Base-by-base conservation (phyloP, 2,113 vertebrate species). In the Agapornis roseicollis region DNA sequence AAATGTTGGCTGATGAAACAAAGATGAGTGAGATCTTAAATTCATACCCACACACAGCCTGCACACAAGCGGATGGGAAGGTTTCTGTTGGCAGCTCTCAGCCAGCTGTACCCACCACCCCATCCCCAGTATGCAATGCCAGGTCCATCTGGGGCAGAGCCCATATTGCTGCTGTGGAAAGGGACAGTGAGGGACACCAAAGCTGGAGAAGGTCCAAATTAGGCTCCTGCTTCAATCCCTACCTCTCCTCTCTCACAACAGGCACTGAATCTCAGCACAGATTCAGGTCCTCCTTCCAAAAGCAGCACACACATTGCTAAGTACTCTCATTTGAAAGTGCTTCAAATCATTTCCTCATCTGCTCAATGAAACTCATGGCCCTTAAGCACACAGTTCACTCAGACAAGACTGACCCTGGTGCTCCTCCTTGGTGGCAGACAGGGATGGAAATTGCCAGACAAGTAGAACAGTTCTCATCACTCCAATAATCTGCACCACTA, bases 341-440 rank as follows among this genome's bases (percentile, higher is more conserved):
- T 31, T 17, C 85, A n/a, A 71, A 25, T 28, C 1, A 14, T 80
- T 81, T 73, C 68, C 55, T 83, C 46, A 8, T 3, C 50, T 37
- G 16, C n/a, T 14, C 68, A 58, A 74, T 12, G 53, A 73, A 90
- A 27, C 24, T 37, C 2, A 0, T 7, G 37, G 20, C 19, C 71
- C 85, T 61, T 8, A 49, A 65, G 68, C 52, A 18, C 1, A 2
- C 22, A 15, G 6, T 16, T 82, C 39, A 5, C 46, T 5, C 8
- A 5, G 46, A 2, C 8, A 9, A 25, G 47, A 60, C 69, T 58
- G 77, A 24, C 22, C 79, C 86, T 68, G 44, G 19, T 3, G 47
- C 13, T 69, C 29, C 27, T 42, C 19, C 63, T 39, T 1, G 0
- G 31, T 4, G 9, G 41, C 8, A 0, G 39, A n/a, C 18, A 12